Conservation (phyloP, 2,797 vertebrate species). For the Rachycentron canadum region DNA sequence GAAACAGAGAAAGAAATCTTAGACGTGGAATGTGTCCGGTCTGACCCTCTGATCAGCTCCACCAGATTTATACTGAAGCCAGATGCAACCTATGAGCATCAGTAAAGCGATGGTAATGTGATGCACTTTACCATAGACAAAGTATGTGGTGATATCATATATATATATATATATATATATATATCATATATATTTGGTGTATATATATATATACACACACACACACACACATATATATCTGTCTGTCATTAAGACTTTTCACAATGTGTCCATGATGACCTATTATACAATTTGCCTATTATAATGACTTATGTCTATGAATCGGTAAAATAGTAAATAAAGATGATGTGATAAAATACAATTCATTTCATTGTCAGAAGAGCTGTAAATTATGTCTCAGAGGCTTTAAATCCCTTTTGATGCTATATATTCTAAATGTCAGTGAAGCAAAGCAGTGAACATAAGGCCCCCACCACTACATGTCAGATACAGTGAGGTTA, state of each 20-base stretch:
- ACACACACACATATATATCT: neutral
- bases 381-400: neutral
- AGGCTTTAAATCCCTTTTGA: too few species aligned
- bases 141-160: too few species aligned
- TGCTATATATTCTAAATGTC: neutral
- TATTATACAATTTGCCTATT: neutral
- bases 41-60: too few species aligned
- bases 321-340: neutral
- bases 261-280: neutral
- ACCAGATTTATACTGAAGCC: too few species aligned
- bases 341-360: neutral
- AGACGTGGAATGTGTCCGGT: too few species aligned
- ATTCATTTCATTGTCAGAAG: neutral
- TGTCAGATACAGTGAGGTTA: neutral
- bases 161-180: too few species aligned
- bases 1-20: too few species aligned
- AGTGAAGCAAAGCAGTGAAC: neutral
- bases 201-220: neutral
- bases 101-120: too few species aligned
- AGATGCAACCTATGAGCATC: too few species aligned
- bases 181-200: too few species aligned
- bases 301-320: neutral
- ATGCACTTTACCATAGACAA: too few species aligned
- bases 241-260: neutral
- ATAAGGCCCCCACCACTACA: neutral